Evolutionary conservation across 1,140 invertebrate genomes (phyloP), one percentile per base, ranked within the genome.

Genomic region (Sycobia sp.): DNA sequence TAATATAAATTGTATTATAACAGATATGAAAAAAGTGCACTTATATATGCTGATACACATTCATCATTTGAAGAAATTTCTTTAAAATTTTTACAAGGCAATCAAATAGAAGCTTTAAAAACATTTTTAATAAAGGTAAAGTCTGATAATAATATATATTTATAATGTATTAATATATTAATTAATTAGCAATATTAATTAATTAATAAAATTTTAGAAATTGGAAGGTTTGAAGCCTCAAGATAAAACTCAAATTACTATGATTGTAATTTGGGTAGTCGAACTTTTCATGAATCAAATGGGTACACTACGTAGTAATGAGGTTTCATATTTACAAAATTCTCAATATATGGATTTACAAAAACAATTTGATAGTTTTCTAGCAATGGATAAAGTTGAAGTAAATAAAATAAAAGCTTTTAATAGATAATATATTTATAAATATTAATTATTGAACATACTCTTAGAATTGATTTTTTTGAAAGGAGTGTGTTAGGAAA

Each of bases 11-110:
- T 62, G 23, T 69, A 38, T 44, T 59, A 55, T 73, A 69, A 13
- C 49, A 89, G 87, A 51, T 91, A 91, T 72, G 86, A 91, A 62
- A 86, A 89, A 67, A 95, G 94, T 79, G 96, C 96, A 0, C 81
- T 89, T 62, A 87, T 92, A 58, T 98, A 91, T 80, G 94, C 96
- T 0, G 87, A 94, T 71, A 95, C 94, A 0, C 87, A 92, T 69
- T 90, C 89, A n/a, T 93, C 93, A 13, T 98, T 98, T 80, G 96
- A 98, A 83, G 93, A 95, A 74, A 88, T 98, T 22, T 92, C 94
- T 36, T 82, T 98, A 0, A 97, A 97, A 77, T 97, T 98, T 79
- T 84, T 98, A 47, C 86, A 93, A 79, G 83, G 90, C 5, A 85
- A 90, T 53, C 85, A 97, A 75, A 89, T 92, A 57, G 87, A 92